phyloP scores from a whole-genome alignment of 2,797 vertebrate genomes.

The Sebastes steindachneri region DNA sequence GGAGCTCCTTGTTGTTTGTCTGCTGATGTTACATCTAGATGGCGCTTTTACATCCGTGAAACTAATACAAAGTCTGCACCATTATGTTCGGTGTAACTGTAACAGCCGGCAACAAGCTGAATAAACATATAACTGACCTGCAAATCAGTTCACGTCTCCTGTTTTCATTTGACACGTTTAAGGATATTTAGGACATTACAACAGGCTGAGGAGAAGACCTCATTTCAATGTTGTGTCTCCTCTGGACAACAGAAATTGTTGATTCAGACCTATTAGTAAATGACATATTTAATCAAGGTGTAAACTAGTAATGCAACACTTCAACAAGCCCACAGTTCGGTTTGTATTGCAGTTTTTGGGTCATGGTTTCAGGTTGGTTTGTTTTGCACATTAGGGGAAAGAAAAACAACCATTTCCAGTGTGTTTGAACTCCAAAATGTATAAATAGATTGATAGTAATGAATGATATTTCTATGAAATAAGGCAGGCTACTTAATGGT shows the following conservation, averaged over 20 bases:
- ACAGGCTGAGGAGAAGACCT: not conserved
- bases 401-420: no score
- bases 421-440: no score
- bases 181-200: not conserved
- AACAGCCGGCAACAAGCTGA: slow-evolving; percentile 76
- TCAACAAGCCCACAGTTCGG: no score
- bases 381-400: no score
- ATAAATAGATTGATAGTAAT: no score
- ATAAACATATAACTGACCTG: slow-evolving; percentile 81
- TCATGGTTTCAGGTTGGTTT: no score
- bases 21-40: slow-evolving; percentile 55
- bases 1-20: slow-evolving; percentile 65
- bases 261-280: not conserved
- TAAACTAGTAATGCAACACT: no score
- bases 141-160: slow-evolving; percentile 18
- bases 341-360: no score
- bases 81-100: slow-evolving; percentile 66
- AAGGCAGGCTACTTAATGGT: no score
- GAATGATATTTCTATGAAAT: no score
- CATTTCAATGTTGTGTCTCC: not conserved
- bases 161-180: slow-evolving; percentile 24
- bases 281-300: not conserved
- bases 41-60: slow-evolving; percentile 70
- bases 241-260: not conserved
- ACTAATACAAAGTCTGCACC: slow-evolving; percentile 63